Evolutionary conservation across 2,797 vertebrate genomes (phyloP).

Genomic region (Tragopan temminckii): DNA sequence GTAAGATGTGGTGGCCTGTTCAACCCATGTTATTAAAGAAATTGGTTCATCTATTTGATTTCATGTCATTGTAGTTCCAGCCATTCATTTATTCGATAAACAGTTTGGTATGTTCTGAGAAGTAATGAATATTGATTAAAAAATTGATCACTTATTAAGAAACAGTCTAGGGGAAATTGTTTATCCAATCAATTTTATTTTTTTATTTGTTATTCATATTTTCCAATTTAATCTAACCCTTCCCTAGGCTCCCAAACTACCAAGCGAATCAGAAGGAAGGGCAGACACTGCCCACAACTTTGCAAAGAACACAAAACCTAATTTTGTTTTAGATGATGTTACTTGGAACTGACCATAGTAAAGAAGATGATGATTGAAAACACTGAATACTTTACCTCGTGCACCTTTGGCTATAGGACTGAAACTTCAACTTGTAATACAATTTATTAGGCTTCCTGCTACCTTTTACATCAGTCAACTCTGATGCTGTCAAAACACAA

Average conservation of each 20-base stretch:
- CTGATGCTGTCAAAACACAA: conserved; percentile 53
- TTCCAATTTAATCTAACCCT: conserved; percentile 83
- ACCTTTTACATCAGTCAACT: conserved; percentile 43
- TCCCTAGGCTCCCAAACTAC: conserved; percentile 74
- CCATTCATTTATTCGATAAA: conserved; percentile 88
- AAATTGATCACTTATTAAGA: conserved; percentile 89
- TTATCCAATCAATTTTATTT: conserved; percentile 89
- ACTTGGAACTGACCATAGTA: conserved; percentile 54
- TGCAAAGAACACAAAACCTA: conserved; percentile 45
- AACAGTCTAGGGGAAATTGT: conserved; percentile 88
- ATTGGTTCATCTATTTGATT: conserved; percentile 86
- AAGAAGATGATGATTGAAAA: conserved; percentile 63
- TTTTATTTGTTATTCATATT: conserved; percentile 90
- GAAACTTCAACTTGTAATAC: conserved; percentile 71
- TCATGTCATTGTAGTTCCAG: conserved; percentile 83
- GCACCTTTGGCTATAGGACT: conserved; percentile 67
- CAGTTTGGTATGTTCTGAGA: conserved; percentile 86
- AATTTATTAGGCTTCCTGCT: conserved; percentile 61
- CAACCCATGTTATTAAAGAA: conserved; percentile 84
- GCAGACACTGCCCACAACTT: conserved; percentile 56
- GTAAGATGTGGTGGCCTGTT: conserved; percentile 78
- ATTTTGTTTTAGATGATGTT: conserved; percentile 52
- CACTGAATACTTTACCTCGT: conserved; percentile 54
- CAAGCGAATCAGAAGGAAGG: conserved; percentile 59
- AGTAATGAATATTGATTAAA: conserved; percentile 90